Base-by-base conservation (phyloP, 2,888 invertebrate species). In the Erannis defoliaria region DNA sequence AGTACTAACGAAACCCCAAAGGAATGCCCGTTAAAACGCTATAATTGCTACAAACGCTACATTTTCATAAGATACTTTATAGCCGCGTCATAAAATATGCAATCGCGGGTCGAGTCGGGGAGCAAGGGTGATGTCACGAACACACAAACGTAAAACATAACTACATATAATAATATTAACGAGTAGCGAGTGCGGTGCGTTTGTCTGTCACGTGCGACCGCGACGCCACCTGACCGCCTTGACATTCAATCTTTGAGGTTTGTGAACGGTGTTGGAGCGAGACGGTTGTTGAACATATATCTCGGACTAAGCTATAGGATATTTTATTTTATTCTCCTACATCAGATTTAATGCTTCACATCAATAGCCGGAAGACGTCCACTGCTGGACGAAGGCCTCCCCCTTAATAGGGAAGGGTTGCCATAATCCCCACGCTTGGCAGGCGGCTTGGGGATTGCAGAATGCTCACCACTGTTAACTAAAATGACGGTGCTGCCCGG, bases 181-280 rank as follows among this genome's bases (percentile, higher is more conserved):
- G n/a, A n/a, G 43, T 8, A 8, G 9, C 9, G 5, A 3, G 14
- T 12, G 14, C 12, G n/a, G 33, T n/a, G 33, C n/a, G 46, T 16
- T n/a, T 16, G 55, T 33, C 18, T 12, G 19, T 53, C 68, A 70
- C 70, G 67, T 67, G 72, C 43, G 50, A 57, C 64, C 75, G 62
- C 73, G 72, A 50, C 65, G 63, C 62, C 69, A 67, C 70, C 68
- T 62, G 42, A n/a, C 71, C 29, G 33, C 56, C 64, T 62, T 62
- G 58, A 64, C 64, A 56, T 54, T 55, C 55, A 55, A 51, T 21
- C 31, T 40, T 21, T 8, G 42, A 42, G 16, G 29, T 35, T 33
- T 2, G 18, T 40, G 19, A 18, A 1, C 9, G 23, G 10, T 50
- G 43, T 16, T 21, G 0, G 45, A 57, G 60, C 45, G 38, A 54